Evolutionary conservation across 2,797 vertebrate genomes (phyloP).

Genomic region (Leontopithecus rosalia): DNA sequence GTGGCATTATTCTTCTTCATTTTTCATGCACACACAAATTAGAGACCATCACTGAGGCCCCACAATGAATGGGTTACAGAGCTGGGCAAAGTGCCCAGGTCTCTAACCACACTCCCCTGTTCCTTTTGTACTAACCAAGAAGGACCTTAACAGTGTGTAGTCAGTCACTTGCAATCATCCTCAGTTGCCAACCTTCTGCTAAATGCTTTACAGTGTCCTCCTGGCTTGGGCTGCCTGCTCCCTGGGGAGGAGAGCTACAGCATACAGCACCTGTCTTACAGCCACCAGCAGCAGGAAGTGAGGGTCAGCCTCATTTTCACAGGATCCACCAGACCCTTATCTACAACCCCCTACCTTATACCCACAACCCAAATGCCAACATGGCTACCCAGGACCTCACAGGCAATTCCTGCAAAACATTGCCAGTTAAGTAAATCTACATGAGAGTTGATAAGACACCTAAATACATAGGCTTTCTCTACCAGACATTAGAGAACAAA

Average conservation of each 20-base stretch:
- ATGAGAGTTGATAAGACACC: neutral
- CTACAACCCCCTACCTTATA: neutral
- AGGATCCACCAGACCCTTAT: neutral
- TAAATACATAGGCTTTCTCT: neutral
- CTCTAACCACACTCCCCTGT: neutral
- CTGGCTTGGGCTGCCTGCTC: neutral
- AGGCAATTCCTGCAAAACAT: neutral
- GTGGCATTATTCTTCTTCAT: neutral
- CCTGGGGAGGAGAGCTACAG: neutral
- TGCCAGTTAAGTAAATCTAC: neutral
- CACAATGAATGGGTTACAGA: neutral
- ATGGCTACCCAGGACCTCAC: neutral
- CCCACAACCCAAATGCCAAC: neutral
- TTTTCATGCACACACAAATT: constrained; percentile 27
- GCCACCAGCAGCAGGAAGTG: neutral
- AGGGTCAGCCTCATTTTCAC: neutral
- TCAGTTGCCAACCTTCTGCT: neutral
- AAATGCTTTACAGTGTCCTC: neutral
- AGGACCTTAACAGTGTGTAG: neutral
- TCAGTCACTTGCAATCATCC: neutral
- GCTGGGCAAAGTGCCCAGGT: neutral
- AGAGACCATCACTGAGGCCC: neutral
- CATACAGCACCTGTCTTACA: neutral
- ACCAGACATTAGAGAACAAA: neutral
- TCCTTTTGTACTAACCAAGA: neutral